phyloP scores from a whole-genome alignment of 2,888 invertebrate genomes.

The Acanthosepion lycidas region DNA sequence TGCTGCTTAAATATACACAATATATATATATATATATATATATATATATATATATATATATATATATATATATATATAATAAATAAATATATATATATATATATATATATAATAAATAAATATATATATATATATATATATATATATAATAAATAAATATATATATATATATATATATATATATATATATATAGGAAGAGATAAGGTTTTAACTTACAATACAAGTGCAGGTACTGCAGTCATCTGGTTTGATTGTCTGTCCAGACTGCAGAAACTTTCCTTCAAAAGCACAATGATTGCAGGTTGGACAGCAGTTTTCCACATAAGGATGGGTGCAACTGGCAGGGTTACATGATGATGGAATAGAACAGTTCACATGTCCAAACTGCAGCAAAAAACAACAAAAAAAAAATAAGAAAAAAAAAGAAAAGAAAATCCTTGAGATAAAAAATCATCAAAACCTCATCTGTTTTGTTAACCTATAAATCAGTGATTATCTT shows the following conservation, averaged over 20 bases:
- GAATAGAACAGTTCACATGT: constrained; percentile 56
- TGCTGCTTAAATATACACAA: too few species aligned
- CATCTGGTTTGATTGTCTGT: constrained; percentile 56
- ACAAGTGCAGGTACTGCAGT: constrained; percentile 60
- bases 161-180: too few species aligned
- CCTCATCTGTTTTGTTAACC: too few species aligned
- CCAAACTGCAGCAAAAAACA: constrained; percentile 56
- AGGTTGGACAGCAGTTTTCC: constrained; percentile 61
- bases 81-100: too few species aligned
- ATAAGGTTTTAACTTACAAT: constrained; percentile 51
- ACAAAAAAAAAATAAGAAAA: too few species aligned
- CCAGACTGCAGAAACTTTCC: constrained; percentile 54
- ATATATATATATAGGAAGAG: not conserved
- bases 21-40: too few species aligned
- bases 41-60: too few species aligned
- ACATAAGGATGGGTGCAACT: constrained; percentile 60
- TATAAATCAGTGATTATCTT: too few species aligned
- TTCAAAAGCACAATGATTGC: constrained; percentile 61
- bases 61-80: not conserved
- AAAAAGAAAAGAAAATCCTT: not conserved
- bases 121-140: too few species aligned
- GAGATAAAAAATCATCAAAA: not conserved
- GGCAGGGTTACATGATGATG: constrained; percentile 42
- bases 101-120: not conserved
- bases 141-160: too few species aligned